phyloP scores from a whole-genome alignment of 2,113 vertebrate species.

The Cairina moschata region DNA sequence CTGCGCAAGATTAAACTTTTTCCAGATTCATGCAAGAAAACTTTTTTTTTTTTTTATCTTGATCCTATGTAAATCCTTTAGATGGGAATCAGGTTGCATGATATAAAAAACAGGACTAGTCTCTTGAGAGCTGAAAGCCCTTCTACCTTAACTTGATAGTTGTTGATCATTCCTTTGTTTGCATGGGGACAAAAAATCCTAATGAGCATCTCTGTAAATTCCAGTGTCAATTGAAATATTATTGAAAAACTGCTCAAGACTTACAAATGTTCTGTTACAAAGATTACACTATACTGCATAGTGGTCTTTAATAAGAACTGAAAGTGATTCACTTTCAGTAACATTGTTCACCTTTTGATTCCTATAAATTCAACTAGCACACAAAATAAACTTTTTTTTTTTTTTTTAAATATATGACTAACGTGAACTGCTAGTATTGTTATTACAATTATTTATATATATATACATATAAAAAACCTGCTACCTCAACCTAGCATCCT shows the following conservation, averaged over 20 bases:
- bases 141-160: neutral
- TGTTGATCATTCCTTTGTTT: neutral
- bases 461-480: too few species aligned
- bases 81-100: neutral
- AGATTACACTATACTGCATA: neutral
- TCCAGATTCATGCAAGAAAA: neutral
- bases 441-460: too few species aligned
- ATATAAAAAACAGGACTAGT: neutral
- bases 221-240: neutral
- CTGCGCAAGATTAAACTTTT: neutral
- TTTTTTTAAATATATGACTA: neutral
- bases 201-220: neutral
- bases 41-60: neutral
- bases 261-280: neutral
- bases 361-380: neutral
- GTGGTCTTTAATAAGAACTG: neutral
- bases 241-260: neutral
- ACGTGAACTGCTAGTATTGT: accelerated
- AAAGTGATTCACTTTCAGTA: neutral
- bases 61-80: neutral
- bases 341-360: neutral
- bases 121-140: neutral
- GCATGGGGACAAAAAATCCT: neutral
- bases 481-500: neutral
- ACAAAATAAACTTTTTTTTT: neutral